Base-by-base conservation (phyloP, 2,113 vertebrate species). In the Otis tarda region DNA sequence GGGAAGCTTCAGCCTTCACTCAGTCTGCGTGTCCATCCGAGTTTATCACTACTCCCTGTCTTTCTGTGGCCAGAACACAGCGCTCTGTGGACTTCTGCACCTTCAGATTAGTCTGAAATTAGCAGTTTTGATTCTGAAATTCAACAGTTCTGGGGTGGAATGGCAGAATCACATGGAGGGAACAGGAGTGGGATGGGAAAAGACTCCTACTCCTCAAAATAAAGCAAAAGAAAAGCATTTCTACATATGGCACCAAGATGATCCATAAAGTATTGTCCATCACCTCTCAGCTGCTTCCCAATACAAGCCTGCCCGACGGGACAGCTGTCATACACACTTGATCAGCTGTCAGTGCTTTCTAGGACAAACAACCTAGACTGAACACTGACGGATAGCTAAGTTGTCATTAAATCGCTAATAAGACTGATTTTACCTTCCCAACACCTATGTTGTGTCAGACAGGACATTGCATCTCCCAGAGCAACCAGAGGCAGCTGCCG, bases 11-110 rank as follows among this genome's bases (percentile, higher is more conserved):
- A 57, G 11, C 41, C 45, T 55, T 21, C 67, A 8, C 6, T 19
- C 37, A 18, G 25, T 2, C 2, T 0, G 23, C 12, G 2, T 5
- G 14, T 49, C 45, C 15, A 0, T 14, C 70, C 0, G 2, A 45
- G 19, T 11, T 37, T 23, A 35, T 53, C 15, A 1, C 27, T 35
- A 10, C 52, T 71, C 47, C 30, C 27, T 17, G 8, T 24, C 55
- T 43, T 50, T 39, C 24, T 79, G 18, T 22, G 49, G 30, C 33
- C 59, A 77, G 45, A 77, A 33, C 6, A 18, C 3, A 28, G 31
- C 0, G 0, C 27, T 23, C 16, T 52, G 12, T 13, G 80, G 37
- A 35, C 8, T 39, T 12, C 33, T 33, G 41, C 30, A 35, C 10
- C 18, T 69, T 73, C 18, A 3, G 18, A 6, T 60, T 16, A 61